Base-by-base conservation (phyloP, 2,797 vertebrate genomes). In the Dallia pectoralis region DNA sequence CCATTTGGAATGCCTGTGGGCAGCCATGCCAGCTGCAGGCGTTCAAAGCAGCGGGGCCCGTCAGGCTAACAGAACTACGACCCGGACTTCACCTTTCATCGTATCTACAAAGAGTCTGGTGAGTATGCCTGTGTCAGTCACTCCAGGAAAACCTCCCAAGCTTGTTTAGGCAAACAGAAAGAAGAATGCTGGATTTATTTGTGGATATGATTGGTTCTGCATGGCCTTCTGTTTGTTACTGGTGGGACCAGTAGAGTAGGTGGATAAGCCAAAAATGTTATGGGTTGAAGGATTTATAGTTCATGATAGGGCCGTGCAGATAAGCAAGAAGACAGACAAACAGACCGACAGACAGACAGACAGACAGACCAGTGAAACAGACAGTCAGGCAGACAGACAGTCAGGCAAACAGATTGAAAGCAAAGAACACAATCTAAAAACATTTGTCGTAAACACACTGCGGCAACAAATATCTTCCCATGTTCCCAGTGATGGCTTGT, bases 1-100 rank as follows among this genome's bases (percentile, higher is more conserved):
- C 78, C 85, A 82, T 82, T 88, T 73, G 82, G 78, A 82, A 79
- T 77, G 80, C 82, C 89, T 85, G 73, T 74, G 86, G 85, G 85
- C 79, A 79, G 80, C 76, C 74, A 77, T 78, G 75, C 84, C 69
- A 82, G 85, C 76, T 89, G 77, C 76, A 75, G 86, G 75, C 71
- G 36, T 86, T 77, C 77, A 71, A 84, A 76, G 76, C 72, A 78
- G 81, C 12, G 36, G 67, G 30, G 80, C 72, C 74, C 5, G 47
- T 69, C 22, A 68, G 61, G 74, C 73, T 86, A 84, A 79, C 80
- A 79, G 71, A 76, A 73, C 40, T 11, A 40, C 15, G 22, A 32
- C n/a, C 16, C 18, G 15, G 18, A 30, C 67, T 72, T 85, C 79
- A 30, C 74, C 73, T 71, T 80, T 84, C 67, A 74, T 85, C 78